These are phyloP conservation scores for Dusona sp. DNA, from an alignment of 2,888 invertebrate genomes.

Conservation along the genomic window DNA sequence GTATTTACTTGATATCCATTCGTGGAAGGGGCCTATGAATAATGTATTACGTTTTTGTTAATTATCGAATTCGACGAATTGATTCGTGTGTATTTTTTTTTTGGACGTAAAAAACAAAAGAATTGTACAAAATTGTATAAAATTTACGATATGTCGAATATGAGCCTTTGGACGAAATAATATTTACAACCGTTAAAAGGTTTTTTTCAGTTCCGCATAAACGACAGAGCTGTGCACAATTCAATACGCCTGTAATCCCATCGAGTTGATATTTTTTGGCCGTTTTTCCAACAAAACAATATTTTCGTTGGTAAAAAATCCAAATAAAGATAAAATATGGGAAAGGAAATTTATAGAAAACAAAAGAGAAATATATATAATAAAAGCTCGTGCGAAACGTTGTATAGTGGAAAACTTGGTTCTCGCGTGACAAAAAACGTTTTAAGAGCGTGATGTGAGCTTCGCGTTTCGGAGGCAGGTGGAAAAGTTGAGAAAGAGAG, in stretches of 20 bases:
- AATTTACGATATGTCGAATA: too few relatives aligned
- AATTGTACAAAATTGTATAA: too few relatives aligned
- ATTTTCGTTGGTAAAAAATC: neutral
- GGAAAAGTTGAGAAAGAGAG: neutral
- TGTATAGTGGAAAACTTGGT: neutral
- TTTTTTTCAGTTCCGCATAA: too few relatives aligned
- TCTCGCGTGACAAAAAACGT: slow-evolving; percentile 46
- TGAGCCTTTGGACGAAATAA: too few relatives aligned
- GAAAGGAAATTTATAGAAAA: neutral
- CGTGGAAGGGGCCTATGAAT: neutral
- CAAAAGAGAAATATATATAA: neutral
- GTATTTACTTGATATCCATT: neutral
- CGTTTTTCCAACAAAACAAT: too few relatives aligned
- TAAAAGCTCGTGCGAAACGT: neutral
- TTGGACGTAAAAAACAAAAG: too few relatives aligned
- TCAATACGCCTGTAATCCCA: too few relatives aligned
- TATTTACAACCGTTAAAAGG: too few relatives aligned
- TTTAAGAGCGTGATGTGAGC: neutral
- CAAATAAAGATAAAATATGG: neutral
- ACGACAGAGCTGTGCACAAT: too few relatives aligned
- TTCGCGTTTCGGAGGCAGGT: slow-evolving; percentile 7
- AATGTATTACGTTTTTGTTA: neutral
- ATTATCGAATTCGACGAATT: too few relatives aligned
- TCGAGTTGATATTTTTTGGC: too few relatives aligned
- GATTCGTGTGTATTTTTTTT: too few relatives aligned